A percentile compares a stretch with the other conserved stretches of the same genome.
Conservation (phyloP, 37 sponge, comb jelly and placozoan genomes). For the Axinella damicornis region DNA sequence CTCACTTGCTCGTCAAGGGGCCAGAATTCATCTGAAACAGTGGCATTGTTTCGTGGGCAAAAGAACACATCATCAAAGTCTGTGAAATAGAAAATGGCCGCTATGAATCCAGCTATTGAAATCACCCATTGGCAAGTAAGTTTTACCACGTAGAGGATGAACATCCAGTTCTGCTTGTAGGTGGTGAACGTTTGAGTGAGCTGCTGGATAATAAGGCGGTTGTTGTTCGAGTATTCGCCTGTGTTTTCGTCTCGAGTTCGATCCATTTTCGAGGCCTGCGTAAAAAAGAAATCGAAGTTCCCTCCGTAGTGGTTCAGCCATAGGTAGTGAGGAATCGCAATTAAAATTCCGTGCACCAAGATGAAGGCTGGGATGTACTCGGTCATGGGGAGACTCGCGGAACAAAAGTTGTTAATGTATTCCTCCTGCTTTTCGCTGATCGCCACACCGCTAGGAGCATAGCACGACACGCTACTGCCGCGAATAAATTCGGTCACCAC, state of each 20-base stretch:
- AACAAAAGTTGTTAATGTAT: slow-evolving; percentile 51
- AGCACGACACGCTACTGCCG: slow-evolving; percentile 43
- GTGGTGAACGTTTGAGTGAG: slow-evolving; percentile 50
- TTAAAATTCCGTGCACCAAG: slow-evolving; percentile 48
- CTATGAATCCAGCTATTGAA: slow-evolving; percentile 24
- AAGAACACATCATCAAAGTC: slow-evolving; percentile 47
- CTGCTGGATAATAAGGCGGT: slow-evolving; percentile 35
- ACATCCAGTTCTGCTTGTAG: slow-evolving; percentile 56
- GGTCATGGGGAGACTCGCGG: slow-evolving; percentile 41
- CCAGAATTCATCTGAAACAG: slow-evolving; percentile 21
- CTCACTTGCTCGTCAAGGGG: slow-evolving; percentile 22
- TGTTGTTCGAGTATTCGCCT: slow-evolving; percentile 46
- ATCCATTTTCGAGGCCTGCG: slow-evolving; percentile 45
- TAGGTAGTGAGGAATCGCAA: slow-evolving; percentile 60
- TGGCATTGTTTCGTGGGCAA: slow-evolving; percentile 42
- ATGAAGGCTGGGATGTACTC: slow-evolving; percentile 62
- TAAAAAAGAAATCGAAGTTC: slow-evolving; percentile 64
- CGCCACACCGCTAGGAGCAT: not conserved
- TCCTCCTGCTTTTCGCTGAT: slow-evolving; percentile 17
- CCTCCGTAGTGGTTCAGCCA: slow-evolving; percentile 62
- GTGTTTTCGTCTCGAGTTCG: slow-evolving; percentile 51
- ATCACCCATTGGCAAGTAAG: slow-evolving; percentile 31
- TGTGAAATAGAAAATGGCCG: slow-evolving; percentile 31
- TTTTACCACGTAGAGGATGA: slow-evolving; percentile 41
- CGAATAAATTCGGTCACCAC: slow-evolving; percentile 56